Evolutionary conservation across 1,140 invertebrate genomes (phyloP).

Genomic region (Hetaerina americana): DNA sequence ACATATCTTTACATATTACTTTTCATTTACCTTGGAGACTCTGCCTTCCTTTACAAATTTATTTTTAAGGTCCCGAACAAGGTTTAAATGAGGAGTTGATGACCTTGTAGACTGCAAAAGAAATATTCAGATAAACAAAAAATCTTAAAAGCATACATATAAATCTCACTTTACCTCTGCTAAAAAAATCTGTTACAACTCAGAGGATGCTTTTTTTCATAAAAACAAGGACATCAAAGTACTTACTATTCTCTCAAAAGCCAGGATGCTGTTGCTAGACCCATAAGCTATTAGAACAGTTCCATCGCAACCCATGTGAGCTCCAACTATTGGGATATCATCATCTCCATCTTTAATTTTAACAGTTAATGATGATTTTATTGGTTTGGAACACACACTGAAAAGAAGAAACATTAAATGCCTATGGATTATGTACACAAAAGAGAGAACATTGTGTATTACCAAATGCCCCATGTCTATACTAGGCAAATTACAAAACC

Average conservation of each 20-base stretch:
- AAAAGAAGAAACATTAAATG: slow-evolving; percentile 17
- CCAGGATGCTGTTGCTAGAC: slow-evolving; percentile 28
- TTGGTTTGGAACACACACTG: slow-evolving; percentile 46
- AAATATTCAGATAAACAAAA: too few species aligned
- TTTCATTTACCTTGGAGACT: too few species aligned
- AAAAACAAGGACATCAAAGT: too few species aligned
- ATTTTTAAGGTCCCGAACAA: not conserved
- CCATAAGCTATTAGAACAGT: slow-evolving; percentile 44
- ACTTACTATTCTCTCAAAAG: slow-evolving; percentile 51
- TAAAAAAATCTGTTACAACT: too few species aligned
- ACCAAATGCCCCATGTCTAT: too few species aligned
- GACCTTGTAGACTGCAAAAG: not conserved
- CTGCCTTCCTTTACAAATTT: not conserved
- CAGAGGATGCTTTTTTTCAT: too few species aligned
- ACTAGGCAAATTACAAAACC: too few species aligned
- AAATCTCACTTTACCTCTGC: too few species aligned
- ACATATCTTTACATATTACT: too few species aligned
- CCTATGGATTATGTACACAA: not conserved
- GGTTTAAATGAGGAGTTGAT: not conserved
- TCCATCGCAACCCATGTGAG: slow-evolving; percentile 30
- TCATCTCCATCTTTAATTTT: slow-evolving; percentile 41
- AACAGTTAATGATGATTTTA: slow-evolving; percentile 57
- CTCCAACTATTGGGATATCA: slow-evolving; percentile 39
- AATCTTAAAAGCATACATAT: too few species aligned
- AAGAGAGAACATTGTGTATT: too few species aligned